A percentile compares a stretch with the other conserved stretches of the same genome.
Evolutionary conservation across 1,140 invertebrate species (phyloP).

Genomic region (Yoshiicerus persimilis): DNA sequence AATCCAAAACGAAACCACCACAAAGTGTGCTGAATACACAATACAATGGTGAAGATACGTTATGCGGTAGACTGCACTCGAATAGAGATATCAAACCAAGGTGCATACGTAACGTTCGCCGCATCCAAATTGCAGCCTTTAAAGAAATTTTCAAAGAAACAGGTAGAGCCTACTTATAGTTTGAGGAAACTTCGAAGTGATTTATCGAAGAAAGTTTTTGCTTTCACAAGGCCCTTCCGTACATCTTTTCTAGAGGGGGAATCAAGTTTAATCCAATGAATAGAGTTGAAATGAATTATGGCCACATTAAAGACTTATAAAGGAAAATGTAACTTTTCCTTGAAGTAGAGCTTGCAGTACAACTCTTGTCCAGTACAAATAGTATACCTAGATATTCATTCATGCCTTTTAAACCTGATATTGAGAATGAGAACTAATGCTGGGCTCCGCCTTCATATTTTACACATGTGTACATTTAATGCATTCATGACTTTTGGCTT

Average conservation of each 20-base stretch:
- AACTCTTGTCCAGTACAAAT: not conserved
- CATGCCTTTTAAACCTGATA: not conserved
- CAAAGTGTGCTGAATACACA: not conserved
- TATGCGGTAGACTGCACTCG: not conserved
- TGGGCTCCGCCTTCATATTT: too few relatives aligned
- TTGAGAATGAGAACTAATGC: too few relatives aligned
- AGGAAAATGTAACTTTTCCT: not conserved
- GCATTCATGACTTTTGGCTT: not conserved
- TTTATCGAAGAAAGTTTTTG: not conserved
- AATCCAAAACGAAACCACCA: too few relatives aligned
- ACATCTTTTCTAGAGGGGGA: not conserved
- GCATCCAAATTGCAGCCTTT: not conserved
- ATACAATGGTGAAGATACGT: not conserved
- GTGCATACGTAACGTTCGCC: not conserved
- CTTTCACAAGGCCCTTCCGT: not conserved
- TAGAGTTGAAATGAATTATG: not conserved
- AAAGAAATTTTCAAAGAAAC: not conserved
- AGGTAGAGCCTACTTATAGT: not conserved
- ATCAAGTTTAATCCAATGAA: not conserved
- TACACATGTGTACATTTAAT: not conserved
- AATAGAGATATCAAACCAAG: not conserved
- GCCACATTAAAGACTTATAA: not conserved
- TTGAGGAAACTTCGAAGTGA: not conserved
- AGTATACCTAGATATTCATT: too few relatives aligned
- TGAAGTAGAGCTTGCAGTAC: not conserved